Evolutionary conservation across 2,888 invertebrate genomes (phyloP).

Genomic region (Xylocampa areola): DNA sequence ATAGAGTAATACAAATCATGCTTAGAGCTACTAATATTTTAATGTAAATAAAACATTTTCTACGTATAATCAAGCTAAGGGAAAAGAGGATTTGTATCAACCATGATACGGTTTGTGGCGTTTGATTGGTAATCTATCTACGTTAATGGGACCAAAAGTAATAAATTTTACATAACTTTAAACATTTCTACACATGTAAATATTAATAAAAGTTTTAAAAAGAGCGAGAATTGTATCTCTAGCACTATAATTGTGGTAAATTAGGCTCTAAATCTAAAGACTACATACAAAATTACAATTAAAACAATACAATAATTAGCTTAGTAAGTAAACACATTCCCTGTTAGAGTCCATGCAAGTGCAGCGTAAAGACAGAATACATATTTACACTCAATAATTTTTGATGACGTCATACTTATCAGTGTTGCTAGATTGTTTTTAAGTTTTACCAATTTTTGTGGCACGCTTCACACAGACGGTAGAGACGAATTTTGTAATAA

Average conservation of each 20-base stretch:
- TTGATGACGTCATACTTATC: conserved; percentile 9
- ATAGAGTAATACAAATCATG: conserved; percentile 29
- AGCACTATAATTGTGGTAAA: conserved; percentile 5
- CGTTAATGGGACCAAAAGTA: background rate
- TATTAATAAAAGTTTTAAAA: conserved; percentile 1
- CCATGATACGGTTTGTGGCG: background rate
- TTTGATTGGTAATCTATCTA: conserved; percentile 27
- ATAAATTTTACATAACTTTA: background rate
- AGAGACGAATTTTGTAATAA: too few relatives aligned
- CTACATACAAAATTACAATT: conserved; percentile 21
- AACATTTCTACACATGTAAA: background rate
- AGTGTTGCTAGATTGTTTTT: conserved; percentile 26
- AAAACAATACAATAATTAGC: conserved; percentile 36
- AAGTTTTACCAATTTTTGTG: conserved; percentile 14
- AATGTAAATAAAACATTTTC: conserved; percentile 8
- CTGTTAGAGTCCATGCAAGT: conserved; percentile 84
- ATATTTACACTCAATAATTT: conserved; percentile 52
- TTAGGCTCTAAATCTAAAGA: conserved; percentile 5
- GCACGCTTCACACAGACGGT: conserved; percentile 6
- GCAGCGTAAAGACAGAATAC: conserved; percentile 77
- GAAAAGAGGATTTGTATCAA: background rate
- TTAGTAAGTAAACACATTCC: conserved; percentile 78
- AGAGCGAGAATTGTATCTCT: conserved; percentile 6
- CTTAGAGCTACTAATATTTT: conserved; percentile 11
- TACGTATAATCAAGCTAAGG: conserved; percentile 31